Base-by-base conservation (phyloP, 2,113 vertebrate species). In the Leptocoma aspasia region DNA sequence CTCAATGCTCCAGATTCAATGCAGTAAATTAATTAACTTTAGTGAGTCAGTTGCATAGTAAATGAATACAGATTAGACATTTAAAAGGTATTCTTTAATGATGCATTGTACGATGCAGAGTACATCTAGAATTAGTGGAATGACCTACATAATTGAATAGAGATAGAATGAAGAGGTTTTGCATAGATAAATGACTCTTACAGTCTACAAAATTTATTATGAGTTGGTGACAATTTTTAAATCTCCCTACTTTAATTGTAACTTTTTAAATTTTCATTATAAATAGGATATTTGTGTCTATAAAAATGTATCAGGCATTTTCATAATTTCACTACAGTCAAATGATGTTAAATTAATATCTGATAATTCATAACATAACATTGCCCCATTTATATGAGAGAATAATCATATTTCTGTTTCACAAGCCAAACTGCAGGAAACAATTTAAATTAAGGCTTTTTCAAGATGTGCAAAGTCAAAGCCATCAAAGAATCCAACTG, bases 21-120 rank as follows among this genome's bases (percentile, higher is more conserved):
- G 42, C 27, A 69, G 52, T 64, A 80, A 94, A 84, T 95, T 95
- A 94, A 95, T 95, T 87, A 93, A 89, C 66, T 89, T 89, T 20
- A 71, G 44, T 94, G 45, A 92, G 53, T 56, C 45, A 35, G 14
- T 78, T 65, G 33, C 42, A 85, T 33, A 82, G 78, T 77, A 85
- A 94, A 89, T 93, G 73, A 90, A 76, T 95, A 75, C 27, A 95
- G 41, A 90, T 89, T 83, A 77, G 82, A 41, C 37, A 72, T 89
- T 89, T 91, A 49, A 91, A 86, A 91, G 35, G 21, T 75, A 82
- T 71, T 59, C 44, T 88, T 90, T 87, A 86, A 89, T 9, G 31
- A 82, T 77, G 77, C 69, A 42, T 86, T 86, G 77, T 64, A 66
- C 7, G 7, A 73, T 33, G 27, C 19, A 54, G 72, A 92, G 37